Percentiles rank a stretch among this genome's conserved stretches.
These are phyloP conservation scores for Anthonomus grandis DNA, from an alignment of 1,140 invertebrate genomes.

Conservation along the genomic window DNA sequence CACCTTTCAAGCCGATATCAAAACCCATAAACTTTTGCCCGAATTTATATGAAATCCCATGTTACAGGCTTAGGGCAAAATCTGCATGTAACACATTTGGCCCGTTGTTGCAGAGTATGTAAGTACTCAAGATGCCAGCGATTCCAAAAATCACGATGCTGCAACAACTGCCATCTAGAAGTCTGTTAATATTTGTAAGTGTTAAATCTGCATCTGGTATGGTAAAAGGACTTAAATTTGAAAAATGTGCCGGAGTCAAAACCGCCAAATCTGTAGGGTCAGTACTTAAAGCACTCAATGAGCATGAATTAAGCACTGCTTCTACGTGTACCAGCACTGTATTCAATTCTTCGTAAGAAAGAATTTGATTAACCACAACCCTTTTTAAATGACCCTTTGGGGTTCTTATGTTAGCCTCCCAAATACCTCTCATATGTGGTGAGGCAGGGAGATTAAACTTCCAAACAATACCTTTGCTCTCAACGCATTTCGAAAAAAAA, in stretches of 20 bases:
- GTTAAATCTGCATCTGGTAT: neutral
- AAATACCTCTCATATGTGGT: conserved; percentile 13
- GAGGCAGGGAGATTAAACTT: neutral
- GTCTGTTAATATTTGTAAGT: neutral
- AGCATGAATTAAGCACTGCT: no score
- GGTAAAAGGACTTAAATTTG: neutral
- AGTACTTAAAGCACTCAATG: conserved; percentile 5
- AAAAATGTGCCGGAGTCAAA: conserved; percentile 8
- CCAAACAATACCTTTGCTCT: no score
- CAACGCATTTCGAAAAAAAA: no score
- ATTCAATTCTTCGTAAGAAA: conserved; percentile 19
- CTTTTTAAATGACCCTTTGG: conserved; percentile 13
- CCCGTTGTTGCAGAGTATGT: neutral
- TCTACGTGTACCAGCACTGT: no score
- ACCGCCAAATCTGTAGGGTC: neutral
- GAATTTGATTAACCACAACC: conserved; percentile 7
- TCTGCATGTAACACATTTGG: no score
- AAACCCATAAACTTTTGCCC: no score
- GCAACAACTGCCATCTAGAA: neutral
- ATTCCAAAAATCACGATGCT: no score
- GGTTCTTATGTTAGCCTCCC: conserved; percentile 23
- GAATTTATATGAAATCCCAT: no score
- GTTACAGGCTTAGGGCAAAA: no score
- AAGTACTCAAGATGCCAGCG: neutral
- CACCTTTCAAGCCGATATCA: no score